phyloP scores from a whole-genome alignment of 2,797 vertebrate genomes.

The Hemitrygon akajei region DNA sequence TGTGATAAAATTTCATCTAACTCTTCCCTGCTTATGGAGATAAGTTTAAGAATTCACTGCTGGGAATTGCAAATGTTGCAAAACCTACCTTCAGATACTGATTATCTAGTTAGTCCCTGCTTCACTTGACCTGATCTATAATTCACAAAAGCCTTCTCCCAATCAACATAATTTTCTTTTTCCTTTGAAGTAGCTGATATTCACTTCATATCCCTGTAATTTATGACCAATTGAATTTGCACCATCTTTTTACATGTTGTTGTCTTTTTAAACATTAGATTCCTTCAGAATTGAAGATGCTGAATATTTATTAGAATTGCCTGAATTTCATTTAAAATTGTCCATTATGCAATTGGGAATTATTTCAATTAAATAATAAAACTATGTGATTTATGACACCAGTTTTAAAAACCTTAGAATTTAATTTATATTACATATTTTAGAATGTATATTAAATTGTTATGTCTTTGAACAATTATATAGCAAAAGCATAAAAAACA shows the following conservation, averaged over 20 bases:
- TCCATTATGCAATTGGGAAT: not conserved
- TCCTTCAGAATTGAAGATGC: not conserved
- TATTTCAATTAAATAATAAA: not conserved
- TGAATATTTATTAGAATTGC: not conserved
- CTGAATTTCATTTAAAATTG: not conserved
- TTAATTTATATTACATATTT: not conserved
- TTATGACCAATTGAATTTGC: not conserved
- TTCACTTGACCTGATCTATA: not conserved
- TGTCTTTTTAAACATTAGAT: not conserved
- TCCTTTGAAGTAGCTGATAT: not conserved
- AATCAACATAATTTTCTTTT: not conserved
- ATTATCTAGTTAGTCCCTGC: too few species aligned
- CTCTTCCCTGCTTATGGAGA: not conserved
- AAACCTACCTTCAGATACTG: not conserved
- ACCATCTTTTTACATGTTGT: not conserved
- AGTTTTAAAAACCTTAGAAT: not conserved
- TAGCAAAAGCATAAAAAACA: not conserved
- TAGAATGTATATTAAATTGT: not conserved
- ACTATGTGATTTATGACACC: not conserved
- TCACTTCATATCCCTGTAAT: not conserved
- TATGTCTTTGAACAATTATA: not conserved
- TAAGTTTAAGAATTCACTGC: not conserved
- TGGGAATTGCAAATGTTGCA: not conserved
- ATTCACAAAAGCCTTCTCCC: not conserved
- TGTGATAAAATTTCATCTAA: not conserved